phyloP scores from a whole-genome alignment of 2,113 vertebrate species.

The Dascyllus trimaculatus region DNA sequence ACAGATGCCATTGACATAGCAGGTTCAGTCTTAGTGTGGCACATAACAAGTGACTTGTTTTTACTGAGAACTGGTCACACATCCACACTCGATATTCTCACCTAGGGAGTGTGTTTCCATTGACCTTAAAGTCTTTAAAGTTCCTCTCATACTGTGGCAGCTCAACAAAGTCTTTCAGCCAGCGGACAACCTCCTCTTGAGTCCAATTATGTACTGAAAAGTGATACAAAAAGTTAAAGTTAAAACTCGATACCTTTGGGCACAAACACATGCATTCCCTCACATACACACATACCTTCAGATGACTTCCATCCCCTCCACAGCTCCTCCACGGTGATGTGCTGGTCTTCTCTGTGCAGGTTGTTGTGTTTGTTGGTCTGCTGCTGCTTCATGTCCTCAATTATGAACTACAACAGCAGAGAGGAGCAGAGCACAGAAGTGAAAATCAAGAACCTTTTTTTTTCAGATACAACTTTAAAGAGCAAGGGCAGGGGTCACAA shows the following conservation, averaged over 20 bases:
- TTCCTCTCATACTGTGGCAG: constrained; percentile 95
- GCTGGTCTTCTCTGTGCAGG: constrained; percentile 95
- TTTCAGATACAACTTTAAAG: not conserved
- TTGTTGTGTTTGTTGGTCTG: constrained; percentile 93
- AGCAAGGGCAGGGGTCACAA: not conserved
- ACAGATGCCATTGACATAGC: constrained; percentile 1
- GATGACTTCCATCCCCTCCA: constrained; percentile 97
- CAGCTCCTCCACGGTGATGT: constrained; percentile 96
- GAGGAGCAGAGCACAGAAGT: not conserved
- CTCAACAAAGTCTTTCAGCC: constrained; percentile 93
- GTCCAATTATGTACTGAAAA: constrained; percentile 86
- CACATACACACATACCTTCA: constrained; percentile 85
- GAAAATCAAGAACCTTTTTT: not conserved
- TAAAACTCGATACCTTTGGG: not conserved
- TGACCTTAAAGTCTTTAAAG: constrained; percentile 94
- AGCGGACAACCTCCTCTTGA: constrained; percentile 81
- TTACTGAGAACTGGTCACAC: not conserved
- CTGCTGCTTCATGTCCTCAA: constrained; percentile 97
- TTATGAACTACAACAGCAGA: constrained; percentile 86
- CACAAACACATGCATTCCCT: not conserved
- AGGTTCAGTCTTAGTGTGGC: not conserved
- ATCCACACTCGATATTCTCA: constrained; percentile 65
- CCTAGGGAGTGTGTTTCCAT: constrained; percentile 96
- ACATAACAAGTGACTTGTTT: constrained; percentile 4
- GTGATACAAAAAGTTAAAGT: not conserved